Conservation (phyloP, 2,113 vertebrate genomes). For the Hippocampus comes region DNA sequence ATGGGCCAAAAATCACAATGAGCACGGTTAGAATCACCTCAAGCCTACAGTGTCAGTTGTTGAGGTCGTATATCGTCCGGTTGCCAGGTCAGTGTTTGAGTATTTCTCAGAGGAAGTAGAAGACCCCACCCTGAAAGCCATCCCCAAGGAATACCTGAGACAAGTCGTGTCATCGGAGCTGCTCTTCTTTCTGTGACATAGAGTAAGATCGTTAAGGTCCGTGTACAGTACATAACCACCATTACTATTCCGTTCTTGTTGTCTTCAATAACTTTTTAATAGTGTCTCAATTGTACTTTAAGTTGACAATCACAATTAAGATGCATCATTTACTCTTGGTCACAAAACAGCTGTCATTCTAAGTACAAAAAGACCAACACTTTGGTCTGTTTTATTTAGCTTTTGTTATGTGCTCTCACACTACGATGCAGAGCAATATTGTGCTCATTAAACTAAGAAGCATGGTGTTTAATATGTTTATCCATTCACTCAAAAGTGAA, state of each 20-base stretch:
- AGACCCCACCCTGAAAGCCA: conserved; percentile 58
- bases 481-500: no score
- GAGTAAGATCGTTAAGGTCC: conserved; percentile 29
- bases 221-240: not conserved
- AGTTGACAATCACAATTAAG: not conserved
- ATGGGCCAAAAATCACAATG: not conserved
- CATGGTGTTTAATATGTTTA: no score
- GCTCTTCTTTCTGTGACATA: conserved; percentile 45
- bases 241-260: not conserved
- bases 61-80: conserved; percentile 17
- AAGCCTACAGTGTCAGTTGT: conserved; percentile 21
- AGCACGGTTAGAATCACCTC: not conserved
- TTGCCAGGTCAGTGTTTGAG: conserved; percentile 51
- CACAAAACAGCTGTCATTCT: not conserved
- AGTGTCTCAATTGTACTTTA: not conserved
- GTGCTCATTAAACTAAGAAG: no score
- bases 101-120: conserved; percentile 50
- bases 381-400: not conserved
- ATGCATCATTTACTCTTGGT: not conserved
- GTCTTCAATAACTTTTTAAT: not conserved
- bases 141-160: conserved; percentile 50
- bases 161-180: conserved; percentile 36
- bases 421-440: no score
- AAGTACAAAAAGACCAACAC: not conserved
- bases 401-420: no score